Conservation (phyloP, 2,113 vertebrate species). For the Brachyistius frenatus region DNA sequence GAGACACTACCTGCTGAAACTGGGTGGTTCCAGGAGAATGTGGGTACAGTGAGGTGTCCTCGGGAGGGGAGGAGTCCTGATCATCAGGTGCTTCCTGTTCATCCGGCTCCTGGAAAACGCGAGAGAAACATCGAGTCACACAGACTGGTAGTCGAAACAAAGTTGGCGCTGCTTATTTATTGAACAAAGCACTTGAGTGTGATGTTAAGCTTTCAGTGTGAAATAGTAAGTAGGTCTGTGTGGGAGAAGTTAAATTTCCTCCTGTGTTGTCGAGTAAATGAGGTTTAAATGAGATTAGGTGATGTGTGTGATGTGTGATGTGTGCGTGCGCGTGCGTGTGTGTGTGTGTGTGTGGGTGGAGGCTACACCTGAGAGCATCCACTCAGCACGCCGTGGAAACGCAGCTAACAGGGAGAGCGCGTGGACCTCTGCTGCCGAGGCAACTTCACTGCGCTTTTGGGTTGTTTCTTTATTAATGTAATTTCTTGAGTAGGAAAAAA, state of each 20-base stretch:
- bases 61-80: slow-evolving; percentile 97
- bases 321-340: no score
- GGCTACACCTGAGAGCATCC: slow-evolving; percentile 32
- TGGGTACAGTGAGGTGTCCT: slow-evolving; percentile 97
- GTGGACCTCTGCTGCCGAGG: slow-evolving; percentile 5
- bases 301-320: slow-evolving; percentile 22
- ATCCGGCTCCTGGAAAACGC: slow-evolving; percentile 91
- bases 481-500: background rate
- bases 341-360: slow-evolving; percentile 37
- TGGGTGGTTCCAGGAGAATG: slow-evolving; percentile 96
- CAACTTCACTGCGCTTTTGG: background rate
- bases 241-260: slow-evolving; percentile 31
- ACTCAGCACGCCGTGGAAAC: slow-evolving; percentile 16
- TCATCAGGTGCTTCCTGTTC: slow-evolving; percentile 98
- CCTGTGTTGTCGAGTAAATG: slow-evolving; percentile 30
- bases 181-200: slow-evolving; percentile 20
- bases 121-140: slow-evolving; percentile 20
- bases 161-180: slow-evolving; percentile 34
- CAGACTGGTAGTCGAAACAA: background rate
- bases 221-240: background rate
- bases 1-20: slow-evolving; percentile 92
- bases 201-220: slow-evolving; percentile 23
- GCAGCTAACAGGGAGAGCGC: slow-evolving; percentile 12
- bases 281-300: slow-evolving; percentile 38
- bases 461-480: background rate